Conservation (phyloP, 2,888 invertebrate species). For the Acleris literana region DNA sequence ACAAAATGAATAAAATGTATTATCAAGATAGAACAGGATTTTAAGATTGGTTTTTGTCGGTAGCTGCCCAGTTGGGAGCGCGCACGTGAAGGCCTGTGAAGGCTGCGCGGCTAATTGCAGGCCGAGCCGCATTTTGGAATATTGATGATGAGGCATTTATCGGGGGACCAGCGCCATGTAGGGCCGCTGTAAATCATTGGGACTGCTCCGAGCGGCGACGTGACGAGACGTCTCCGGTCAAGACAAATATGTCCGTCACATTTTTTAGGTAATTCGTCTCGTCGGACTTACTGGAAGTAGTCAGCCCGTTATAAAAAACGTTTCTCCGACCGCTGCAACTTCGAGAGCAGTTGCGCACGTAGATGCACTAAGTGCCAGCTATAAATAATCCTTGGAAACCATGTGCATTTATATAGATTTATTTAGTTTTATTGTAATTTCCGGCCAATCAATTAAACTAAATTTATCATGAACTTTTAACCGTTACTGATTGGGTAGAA, state of each 20-base stretch:
- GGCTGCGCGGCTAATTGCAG: slow-evolving; percentile 80
- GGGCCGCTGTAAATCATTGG: slow-evolving; percentile 80
- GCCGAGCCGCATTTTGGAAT: slow-evolving; percentile 81
- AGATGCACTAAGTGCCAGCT: slow-evolving; percentile 28
- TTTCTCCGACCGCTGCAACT: slow-evolving; percentile 28
- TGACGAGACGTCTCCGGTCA: slow-evolving; percentile 76
- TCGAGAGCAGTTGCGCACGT: slow-evolving; percentile 21
- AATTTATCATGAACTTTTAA: too few relatives aligned
- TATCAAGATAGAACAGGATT: slow-evolving; percentile 79
- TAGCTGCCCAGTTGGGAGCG: slow-evolving; percentile 55
- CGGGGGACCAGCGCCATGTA: slow-evolving; percentile 79
- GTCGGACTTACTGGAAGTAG: slow-evolving; percentile 35
- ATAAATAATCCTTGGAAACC: slow-evolving; percentile 24
- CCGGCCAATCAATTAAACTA: too few relatives aligned
- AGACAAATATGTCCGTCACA: slow-evolving; percentile 42
- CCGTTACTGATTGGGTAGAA: too few relatives aligned
- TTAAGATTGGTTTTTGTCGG: slow-evolving; percentile 70
- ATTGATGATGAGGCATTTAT: slow-evolving; percentile 83
- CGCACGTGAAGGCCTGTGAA: slow-evolving; percentile 77
- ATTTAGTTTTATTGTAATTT: not conserved
- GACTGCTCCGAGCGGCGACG: slow-evolving; percentile 67
- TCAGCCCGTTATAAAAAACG: slow-evolving; percentile 33
- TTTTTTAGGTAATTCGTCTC: slow-evolving; percentile 41
- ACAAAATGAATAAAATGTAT: slow-evolving; percentile 61
- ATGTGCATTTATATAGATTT: not conserved